Evolutionary conservation across 2,797 vertebrate species (phyloP), one percentile per base, ranked within the genome.

Genomic region (Tokudaia tokunoshimensis): DNA sequence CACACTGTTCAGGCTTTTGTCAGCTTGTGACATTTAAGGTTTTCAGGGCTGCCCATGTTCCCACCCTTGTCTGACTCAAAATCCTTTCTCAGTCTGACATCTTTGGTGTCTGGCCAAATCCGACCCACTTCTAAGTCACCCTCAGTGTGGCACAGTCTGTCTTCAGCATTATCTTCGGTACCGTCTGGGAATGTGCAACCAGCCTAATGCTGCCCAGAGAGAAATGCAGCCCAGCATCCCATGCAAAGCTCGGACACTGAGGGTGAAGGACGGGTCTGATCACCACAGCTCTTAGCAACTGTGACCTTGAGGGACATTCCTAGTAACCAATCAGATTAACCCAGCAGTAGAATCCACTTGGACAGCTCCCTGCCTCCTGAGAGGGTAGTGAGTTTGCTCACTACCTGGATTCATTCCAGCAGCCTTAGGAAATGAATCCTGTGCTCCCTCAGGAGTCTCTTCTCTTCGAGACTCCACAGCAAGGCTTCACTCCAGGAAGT

Each of bases 1-100:
- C 37, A 0, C 22, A 65, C 15, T 83, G 85, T 84, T 82, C 88
- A 92, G 94, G 96, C 50, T 14, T 13, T 8, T 59, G 87, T 37
- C 91, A 34, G 84, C 70, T 70, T 87, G 79, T 94, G 89, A 94
- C 94, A 94, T 92, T 89, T 59, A 65, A 86, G 92, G 59, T 61
- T 88, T 74, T 50, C 1, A 1, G 63, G 82, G 86, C 65, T 72
- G 91, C 89, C 52, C 79, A 3, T 2, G 7, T 31, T 88, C 86
- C 78, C 92, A 86, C 61, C 82, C 84, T 76, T 76, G 44, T 96
- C 84, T 97, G 97, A 97, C 93, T 97, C 96, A 98, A 26, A 92
- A 31, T 84, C 78, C 72, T 90, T 80, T 97, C 95, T 96, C 90
- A 61, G 85, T 97, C 92, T 97, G 94, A 97, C 81, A 76, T 74